Evolutionary conservation across 2,113 vertebrate species (phyloP).

Genomic region (Lota lota): DNA sequence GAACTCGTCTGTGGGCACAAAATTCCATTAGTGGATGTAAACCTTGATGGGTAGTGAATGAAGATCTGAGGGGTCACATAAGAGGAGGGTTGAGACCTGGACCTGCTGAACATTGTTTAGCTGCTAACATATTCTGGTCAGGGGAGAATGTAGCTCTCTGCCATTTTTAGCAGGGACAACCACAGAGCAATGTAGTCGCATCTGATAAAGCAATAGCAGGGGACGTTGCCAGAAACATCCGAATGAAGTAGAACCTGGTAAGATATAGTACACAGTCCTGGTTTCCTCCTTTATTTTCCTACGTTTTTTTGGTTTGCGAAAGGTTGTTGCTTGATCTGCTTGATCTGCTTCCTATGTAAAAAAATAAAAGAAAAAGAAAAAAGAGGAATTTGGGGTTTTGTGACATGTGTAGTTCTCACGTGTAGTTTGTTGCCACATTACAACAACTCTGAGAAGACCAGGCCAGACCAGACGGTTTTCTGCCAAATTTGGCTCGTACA

Average conservation of each 20-base stretch:
- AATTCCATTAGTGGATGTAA: neutral
- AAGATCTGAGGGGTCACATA: slow-evolving; percentile 27
- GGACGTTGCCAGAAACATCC: slow-evolving; percentile 40
- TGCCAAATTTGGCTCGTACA: neutral
- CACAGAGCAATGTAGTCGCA: slow-evolving; percentile 37
- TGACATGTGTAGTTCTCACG: too few relatives aligned
- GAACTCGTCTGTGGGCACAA: neutral
- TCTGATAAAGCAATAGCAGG: slow-evolving; percentile 56
- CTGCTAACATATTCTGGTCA: slow-evolving; percentile 52
- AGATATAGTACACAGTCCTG: slow-evolving; percentile 34
- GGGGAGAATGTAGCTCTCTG: slow-evolving; percentile 55
- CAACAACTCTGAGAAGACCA: too few relatives aligned
- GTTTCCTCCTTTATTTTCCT: neutral
- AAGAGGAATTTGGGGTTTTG: too few relatives aligned
- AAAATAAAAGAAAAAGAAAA: too few relatives aligned
- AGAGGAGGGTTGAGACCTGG: slow-evolving; percentile 38
- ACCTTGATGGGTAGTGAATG: slow-evolving; percentile 31
- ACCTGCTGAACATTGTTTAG: slow-evolving; percentile 58
- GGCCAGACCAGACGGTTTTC: neutral
- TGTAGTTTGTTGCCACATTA: too few relatives aligned
- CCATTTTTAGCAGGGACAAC: slow-evolving; percentile 63
- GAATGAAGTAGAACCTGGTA: slow-evolving; percentile 31
- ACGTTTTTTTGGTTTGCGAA: neutral
- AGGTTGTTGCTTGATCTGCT: neutral
- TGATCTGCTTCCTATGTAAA: too few relatives aligned